Conservation (phyloP, 2,888 invertebrate species). For the Folsomia candida region DNA sequence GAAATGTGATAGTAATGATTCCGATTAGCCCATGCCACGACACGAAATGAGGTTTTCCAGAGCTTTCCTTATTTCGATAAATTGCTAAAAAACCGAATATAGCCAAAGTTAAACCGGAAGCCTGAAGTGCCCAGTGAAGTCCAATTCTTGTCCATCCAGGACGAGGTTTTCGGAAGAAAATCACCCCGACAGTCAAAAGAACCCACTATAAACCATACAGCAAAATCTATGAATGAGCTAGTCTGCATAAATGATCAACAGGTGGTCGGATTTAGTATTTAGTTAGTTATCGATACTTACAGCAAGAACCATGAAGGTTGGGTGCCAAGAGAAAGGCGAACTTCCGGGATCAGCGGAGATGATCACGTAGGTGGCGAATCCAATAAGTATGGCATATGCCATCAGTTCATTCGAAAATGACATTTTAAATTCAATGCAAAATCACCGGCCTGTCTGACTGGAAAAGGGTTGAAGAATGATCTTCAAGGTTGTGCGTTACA, state of each 20-base stretch:
- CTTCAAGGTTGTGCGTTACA: too few relatives aligned
- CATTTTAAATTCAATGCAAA: too few relatives aligned
- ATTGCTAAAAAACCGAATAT: constrained; percentile 36
- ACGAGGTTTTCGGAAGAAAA: constrained; percentile 36
- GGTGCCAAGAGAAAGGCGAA: constrained; percentile 47
- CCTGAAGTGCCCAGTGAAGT: constrained; percentile 38
- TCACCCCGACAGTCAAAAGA: constrained; percentile 12
- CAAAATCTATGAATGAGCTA: too few relatives aligned
- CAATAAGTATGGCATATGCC: constrained; percentile 25
- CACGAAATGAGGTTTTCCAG: constrained; percentile 38
- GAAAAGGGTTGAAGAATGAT: too few relatives aligned
- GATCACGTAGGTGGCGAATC: constrained; percentile 31
- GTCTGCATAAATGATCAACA: too few relatives aligned
- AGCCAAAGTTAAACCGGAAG: constrained; percentile 22
- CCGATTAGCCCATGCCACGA: constrained; percentile 44
- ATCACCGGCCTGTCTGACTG: too few relatives aligned
- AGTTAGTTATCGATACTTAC: too few relatives aligned
- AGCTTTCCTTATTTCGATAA: constrained; percentile 38
- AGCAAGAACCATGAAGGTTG: constrained; percentile 42
- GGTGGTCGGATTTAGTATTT: too few relatives aligned
- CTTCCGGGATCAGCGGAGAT: constrained; percentile 36
- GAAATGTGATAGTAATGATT: constrained; percentile 1
- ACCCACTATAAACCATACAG: too few relatives aligned
- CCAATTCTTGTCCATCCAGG: constrained; percentile 31
- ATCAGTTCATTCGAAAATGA: constrained; percentile 14